Evolutionary conservation across 2,797 vertebrate species (phyloP).

Genomic region (Nyctalus aviator): DNA sequence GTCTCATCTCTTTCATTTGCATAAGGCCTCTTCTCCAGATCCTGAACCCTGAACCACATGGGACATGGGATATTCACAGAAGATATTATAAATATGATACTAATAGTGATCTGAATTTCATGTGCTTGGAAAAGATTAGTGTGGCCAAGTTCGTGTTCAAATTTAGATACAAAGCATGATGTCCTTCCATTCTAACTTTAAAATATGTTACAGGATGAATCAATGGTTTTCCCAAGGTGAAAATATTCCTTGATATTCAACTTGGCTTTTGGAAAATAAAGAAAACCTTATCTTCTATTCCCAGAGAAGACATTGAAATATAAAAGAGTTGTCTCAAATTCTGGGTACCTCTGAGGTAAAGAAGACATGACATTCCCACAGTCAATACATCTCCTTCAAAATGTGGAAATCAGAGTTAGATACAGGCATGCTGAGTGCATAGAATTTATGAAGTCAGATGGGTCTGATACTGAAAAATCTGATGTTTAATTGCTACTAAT

Average conservation of each 20-base stretch:
- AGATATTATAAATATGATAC: not conserved
- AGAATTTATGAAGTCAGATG: not conserved
- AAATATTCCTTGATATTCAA: not conserved
- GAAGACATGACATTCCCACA: fast-evolving
- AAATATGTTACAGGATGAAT: too few species aligned
- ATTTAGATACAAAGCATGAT: not conserved
- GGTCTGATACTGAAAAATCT: not conserved
- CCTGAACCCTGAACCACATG: too few species aligned
- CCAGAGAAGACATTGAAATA: not conserved
- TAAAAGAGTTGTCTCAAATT: not conserved
- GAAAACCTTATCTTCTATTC: not conserved
- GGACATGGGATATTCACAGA: too few species aligned
- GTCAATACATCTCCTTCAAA: not conserved
- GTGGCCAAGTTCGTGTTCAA: not conserved
- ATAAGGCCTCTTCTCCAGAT: too few species aligned
- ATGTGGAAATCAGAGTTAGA: not conserved
- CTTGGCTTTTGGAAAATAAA: not conserved
- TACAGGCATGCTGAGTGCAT: not conserved
- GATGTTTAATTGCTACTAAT: not conserved
- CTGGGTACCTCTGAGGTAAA: not conserved
- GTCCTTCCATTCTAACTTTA: not conserved
- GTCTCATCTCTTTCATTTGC: too few species aligned
- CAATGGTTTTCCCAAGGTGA: not conserved
- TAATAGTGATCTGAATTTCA: not conserved
- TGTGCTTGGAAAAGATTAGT: too few species aligned